Percentiles rank a stretch among this genome's conserved stretches.
phyloP scores from a whole-genome alignment of 2,888 invertebrate genomes.

The Unio pictorum region DNA sequence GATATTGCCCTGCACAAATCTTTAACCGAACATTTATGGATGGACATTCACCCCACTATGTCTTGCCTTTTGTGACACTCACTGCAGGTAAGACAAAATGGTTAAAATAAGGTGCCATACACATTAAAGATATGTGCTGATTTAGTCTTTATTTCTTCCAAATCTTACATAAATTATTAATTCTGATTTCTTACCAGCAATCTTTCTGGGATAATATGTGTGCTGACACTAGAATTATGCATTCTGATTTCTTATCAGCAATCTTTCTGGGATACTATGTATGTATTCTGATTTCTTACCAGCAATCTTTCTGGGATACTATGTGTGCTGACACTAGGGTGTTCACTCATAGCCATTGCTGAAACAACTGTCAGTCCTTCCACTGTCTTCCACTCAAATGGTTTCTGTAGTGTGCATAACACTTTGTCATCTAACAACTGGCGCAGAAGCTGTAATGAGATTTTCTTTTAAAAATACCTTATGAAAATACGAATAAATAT shows the following conservation, averaged over 20 bases:
- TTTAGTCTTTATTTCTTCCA: too few relatives aligned
- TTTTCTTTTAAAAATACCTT: too few relatives aligned
- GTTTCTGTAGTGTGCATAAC: conserved; percentile 67
- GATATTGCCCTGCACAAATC: too few relatives aligned
- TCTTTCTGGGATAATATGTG: conserved; percentile 56
- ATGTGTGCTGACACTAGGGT: conserved; percentile 53
- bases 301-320: conserved; percentile 61
- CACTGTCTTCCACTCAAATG: conserved; percentile 69
- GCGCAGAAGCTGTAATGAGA: conserved; percentile 59
- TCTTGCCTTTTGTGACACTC: too few relatives aligned
- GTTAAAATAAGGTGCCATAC: too few relatives aligned
- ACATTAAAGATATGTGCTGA: too few relatives aligned
- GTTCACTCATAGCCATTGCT: conserved; percentile 64
- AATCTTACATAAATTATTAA: neutral
- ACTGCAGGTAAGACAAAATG: too few relatives aligned
- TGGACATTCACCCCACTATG: too few relatives aligned
- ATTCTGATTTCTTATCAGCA: conserved; percentile 57
- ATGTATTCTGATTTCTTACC: conserved; percentile 43
- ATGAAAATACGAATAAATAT: too few relatives aligned
- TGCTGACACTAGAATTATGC: conserved; percentile 47
- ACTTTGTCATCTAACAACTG: conserved; percentile 67
- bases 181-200: conserved; percentile 59
- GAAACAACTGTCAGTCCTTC: conserved; percentile 68
- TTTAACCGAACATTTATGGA: too few relatives aligned
- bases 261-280: conserved; percentile 55